phyloP scores from a whole-genome alignment of 2,888 invertebrate species.

The Hedychridium roseum region DNA sequence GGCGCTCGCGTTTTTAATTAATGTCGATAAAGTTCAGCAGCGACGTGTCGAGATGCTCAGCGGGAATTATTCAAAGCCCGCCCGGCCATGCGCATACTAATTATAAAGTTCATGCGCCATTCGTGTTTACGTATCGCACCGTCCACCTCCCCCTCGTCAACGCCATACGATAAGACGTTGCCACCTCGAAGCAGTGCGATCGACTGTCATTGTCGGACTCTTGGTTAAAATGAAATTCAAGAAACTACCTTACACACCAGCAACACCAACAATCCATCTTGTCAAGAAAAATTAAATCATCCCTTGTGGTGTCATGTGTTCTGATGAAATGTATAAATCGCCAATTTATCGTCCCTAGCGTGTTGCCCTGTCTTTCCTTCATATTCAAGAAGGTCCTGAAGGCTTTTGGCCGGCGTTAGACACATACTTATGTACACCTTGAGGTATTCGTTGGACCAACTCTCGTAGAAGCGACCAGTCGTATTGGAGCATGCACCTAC shows the following conservation, averaged over 20 bases:
- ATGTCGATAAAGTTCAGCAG: conserved; percentile 48
- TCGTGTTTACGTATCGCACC: conserved; percentile 39
- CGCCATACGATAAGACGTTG: conserved; percentile 20
- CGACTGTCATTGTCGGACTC: no score
- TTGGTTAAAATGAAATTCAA: no score
- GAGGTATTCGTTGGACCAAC: conserved; percentile 4
- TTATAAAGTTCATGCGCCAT: conserved; percentile 37
- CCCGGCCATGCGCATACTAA: conserved; percentile 42
- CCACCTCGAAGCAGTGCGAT: conserved; percentile 1
- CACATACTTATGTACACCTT: conserved; percentile 5
- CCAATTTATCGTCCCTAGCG: no score
- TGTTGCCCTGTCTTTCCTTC: not conserved
- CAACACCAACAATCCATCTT: no score
- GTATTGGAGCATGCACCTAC: conserved; percentile 3
- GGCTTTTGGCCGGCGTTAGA: not conserved
- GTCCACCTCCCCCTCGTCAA: no score
- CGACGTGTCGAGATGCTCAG: conserved; percentile 31
- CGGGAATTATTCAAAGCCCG: conserved; percentile 44
- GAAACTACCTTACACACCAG: no score
- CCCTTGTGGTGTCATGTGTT: no score
- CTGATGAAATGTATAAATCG: no score
- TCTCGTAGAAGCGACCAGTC: conserved; percentile 16
- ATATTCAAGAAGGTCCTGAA: conserved; percentile 2
- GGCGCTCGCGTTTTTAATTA: conserved; percentile 56
- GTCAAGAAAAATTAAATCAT: no score